These are phyloP conservation scores for Latrodectus geometricus DNA, from an alignment of 1,140 invertebrate species.

Conservation along the genomic window DNA sequence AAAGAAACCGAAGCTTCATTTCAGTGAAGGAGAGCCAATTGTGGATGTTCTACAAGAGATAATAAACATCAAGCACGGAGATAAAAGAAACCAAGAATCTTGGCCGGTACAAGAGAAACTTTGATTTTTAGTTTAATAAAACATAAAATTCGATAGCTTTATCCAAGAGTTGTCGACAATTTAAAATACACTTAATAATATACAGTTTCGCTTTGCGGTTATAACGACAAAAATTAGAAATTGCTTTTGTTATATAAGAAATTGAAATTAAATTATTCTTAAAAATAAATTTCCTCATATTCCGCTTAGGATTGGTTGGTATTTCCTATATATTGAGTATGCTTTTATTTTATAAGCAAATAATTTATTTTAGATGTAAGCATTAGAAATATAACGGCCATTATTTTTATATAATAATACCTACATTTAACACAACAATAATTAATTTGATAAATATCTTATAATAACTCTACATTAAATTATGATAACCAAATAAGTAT, in stretches of 20 bases:
- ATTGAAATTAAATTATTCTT: too few species aligned
- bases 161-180: neutral
- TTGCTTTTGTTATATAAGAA: neutral
- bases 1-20: slow-evolving; percentile 37
- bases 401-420: too few species aligned
- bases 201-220: neutral
- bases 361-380: too few species aligned
- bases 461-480: too few species aligned
- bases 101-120: slow-evolving; percentile 27
- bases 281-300: too few species aligned
- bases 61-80: slow-evolving; percentile 33
- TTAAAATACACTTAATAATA: neutral
- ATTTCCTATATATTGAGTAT: too few species aligned
- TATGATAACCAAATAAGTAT: too few species aligned
- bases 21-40: slow-evolving; percentile 55
- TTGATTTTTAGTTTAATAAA: neutral
- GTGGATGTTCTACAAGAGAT: slow-evolving; percentile 51
- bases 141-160: neutral
- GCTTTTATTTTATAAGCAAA: too few species aligned
- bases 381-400: too few species aligned
- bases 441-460: too few species aligned
- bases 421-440: too few species aligned
- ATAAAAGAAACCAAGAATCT: slow-evolving; percentile 32
- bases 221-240: neutral
- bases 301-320: too few species aligned